These are phyloP conservation scores for Trachymyrmex cornetzi DNA, from an alignment of 1,140 invertebrate species.

Conservation along the genomic window DNA sequence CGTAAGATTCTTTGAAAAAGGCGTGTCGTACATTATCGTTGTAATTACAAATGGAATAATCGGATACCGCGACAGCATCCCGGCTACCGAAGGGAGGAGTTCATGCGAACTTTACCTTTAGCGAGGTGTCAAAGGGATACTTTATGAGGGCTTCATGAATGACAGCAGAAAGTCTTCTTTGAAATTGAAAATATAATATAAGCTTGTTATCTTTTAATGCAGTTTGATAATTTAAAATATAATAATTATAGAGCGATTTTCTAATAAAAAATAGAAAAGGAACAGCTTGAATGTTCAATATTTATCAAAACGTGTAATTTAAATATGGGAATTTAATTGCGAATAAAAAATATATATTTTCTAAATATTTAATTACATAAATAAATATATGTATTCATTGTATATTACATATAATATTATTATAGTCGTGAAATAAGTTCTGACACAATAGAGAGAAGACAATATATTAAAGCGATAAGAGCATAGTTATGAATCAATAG, in stretches of 20 bases:
- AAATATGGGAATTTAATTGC: background rate
- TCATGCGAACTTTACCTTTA: background rate
- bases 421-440: background rate
- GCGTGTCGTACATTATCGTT: conserved; percentile 68
- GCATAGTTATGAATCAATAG: conserved; percentile 34
- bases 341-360: background rate
- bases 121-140: conserved; percentile 12
- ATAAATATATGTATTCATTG: background rate
- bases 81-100: conserved; percentile 56
- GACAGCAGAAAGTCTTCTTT: background rate
- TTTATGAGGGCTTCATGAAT: background rate
- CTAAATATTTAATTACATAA: background rate
- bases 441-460: background rate
- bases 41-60: conserved; percentile 78
- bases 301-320: background rate
- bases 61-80: conserved; percentile 52
- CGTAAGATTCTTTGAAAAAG: conserved; percentile 65
- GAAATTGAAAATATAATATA: background rate
- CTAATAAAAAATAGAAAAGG: no score
- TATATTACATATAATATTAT: background rate
- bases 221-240: background rate
- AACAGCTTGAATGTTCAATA: background rate
- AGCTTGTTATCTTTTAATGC: background rate
- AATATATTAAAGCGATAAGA: conserved; percentile 18
- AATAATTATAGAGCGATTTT: background rate